These are phyloP conservation scores for Drosophila novamexicana DNA, from an alignment of 1,140 invertebrate species.

Conservation along the genomic window DNA sequence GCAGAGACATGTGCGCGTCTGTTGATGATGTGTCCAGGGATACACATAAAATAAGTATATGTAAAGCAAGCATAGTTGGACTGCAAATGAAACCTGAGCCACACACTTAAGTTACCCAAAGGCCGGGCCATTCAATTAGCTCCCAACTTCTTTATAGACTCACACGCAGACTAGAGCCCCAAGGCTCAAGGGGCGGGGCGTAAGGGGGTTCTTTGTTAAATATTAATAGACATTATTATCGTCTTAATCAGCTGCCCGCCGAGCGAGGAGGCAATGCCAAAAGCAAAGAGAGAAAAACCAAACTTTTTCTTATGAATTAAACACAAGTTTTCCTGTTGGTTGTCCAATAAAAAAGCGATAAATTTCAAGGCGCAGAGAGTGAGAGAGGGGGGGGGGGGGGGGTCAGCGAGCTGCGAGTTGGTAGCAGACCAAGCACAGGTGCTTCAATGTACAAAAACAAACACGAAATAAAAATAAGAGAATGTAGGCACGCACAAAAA, in stretches of 20 bases:
- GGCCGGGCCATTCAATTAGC: slow-evolving; percentile 42
- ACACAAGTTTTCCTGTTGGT: slow-evolving; percentile 42
- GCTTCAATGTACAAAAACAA: slow-evolving; percentile 31
- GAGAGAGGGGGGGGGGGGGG: neutral
- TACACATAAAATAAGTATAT: slow-evolving; percentile 56
- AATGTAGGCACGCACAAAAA: slow-evolving; percentile 64
- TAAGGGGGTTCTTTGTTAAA: neutral
- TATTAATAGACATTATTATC: slow-evolving; percentile 71
- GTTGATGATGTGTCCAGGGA: slow-evolving; percentile 69
- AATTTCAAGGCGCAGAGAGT: neutral
- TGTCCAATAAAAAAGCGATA: slow-evolving; percentile 32
- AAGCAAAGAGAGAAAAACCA: slow-evolving; percentile 7
- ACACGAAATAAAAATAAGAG: slow-evolving; percentile 33
- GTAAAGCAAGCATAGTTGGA: slow-evolving; percentile 28
- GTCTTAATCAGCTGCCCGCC: slow-evolving; percentile 28
- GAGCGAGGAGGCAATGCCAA: slow-evolving; percentile 17
- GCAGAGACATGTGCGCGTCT: slow-evolving; percentile 31
- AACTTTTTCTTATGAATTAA: slow-evolving; percentile 65
- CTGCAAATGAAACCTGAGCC: slow-evolving; percentile 54
- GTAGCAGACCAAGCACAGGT: slow-evolving; percentile 12
- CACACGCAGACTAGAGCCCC: neutral
- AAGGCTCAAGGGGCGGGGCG: neutral
- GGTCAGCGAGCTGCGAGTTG: slow-evolving; percentile 17
- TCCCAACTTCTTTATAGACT: slow-evolving; percentile 20
- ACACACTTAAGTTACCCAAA: slow-evolving; percentile 17